Percentiles rank a stretch among this genome's conserved stretches.
These are phyloP conservation scores for Oreohelix idahoensis DNA, from an alignment of 1,140 invertebrate genomes.

Conservation along the genomic window DNA sequence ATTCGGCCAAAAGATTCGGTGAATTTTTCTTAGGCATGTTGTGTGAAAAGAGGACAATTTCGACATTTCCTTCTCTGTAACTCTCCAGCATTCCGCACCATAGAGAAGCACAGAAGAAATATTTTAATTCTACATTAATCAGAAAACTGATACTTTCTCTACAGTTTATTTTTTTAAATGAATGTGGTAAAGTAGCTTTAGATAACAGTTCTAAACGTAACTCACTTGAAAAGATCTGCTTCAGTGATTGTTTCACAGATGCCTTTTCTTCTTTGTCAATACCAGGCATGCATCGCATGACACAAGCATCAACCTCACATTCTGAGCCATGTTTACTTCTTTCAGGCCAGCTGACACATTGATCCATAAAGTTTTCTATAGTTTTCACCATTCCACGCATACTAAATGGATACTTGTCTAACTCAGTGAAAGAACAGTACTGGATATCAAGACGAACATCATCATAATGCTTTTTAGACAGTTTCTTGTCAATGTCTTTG, in stretches of 20 bases:
- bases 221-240: background rate
- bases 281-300: background rate
- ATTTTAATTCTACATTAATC: too few species aligned
- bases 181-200: too few species aligned
- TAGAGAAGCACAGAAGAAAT: too few species aligned
- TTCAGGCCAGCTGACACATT: background rate
- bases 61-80: too few species aligned
- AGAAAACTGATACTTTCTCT: too few species aligned
- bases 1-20: too few species aligned
- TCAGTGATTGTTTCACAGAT: background rate
- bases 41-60: too few species aligned
- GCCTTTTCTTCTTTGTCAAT: slow-evolving; percentile 6
- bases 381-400: slow-evolving; percentile 19
- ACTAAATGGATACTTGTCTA: slow-evolving; percentile 8
- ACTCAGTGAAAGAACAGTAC: slow-evolving; percentile 6
- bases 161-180: too few species aligned
- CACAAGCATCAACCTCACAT: background rate
- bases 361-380: slow-evolving; percentile 19
- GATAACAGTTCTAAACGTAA: too few species aligned
- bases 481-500: background rate
- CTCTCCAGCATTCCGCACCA: too few species aligned
- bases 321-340: background rate
- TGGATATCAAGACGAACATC: slow-evolving; percentile 14
- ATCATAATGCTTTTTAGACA: slow-evolving; percentile 9
- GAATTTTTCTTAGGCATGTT: too few species aligned